Base-by-base conservation (phyloP, 1,140 invertebrate genomes). In the Babylonia areolata region DNA sequence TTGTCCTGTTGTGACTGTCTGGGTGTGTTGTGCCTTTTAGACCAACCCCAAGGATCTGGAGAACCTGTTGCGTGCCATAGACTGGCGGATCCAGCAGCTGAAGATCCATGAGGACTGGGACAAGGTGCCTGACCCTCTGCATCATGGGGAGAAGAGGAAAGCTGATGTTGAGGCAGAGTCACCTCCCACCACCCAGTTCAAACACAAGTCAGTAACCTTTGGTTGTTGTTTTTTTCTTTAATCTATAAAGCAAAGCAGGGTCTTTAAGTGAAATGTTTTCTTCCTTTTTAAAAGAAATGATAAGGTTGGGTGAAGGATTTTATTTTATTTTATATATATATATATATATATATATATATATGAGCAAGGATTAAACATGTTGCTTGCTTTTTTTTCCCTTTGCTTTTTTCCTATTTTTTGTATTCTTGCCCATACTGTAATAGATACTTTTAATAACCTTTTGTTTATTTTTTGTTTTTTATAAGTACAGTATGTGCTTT, bases 11-110 rank as follows among this genome's bases (percentile, higher is more conserved):
- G n/a, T n/a, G n/a, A 51, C 9, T 51, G 46, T 51, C 17, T 51
- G 46, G 17, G 9, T 9, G 46, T 17, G 0, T 73, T 37, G 71
- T 35, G 5, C 5, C 9, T 86, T 42, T 54, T 95, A 97, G 96
- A 97, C 97, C 28, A 96, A 96, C 82, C 96, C 96, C 0, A 97
- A 96, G 81, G 97, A 98, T 92, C 96, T 97, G 17, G 96, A 96
- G 81, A 96, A 96, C 88, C 93, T 98, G 64, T 95, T 96, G 90
- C 95, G 95, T 90, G 96, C 96, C 1, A 93, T 98, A 46, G 95
- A 96, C 84, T 95, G 96, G 91, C 95, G 97, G 28, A 91, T 94
- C 77, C 94, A 94, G 71, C 92, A 92, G 83, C 87, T 93, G 31
- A 91, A 93, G 81, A 87, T 92, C 5, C 79, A 87, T 54, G 92